Evolutionary conservation across 2,797 vertebrate species (phyloP).

Genomic region (Telmatherina bonti): DNA sequence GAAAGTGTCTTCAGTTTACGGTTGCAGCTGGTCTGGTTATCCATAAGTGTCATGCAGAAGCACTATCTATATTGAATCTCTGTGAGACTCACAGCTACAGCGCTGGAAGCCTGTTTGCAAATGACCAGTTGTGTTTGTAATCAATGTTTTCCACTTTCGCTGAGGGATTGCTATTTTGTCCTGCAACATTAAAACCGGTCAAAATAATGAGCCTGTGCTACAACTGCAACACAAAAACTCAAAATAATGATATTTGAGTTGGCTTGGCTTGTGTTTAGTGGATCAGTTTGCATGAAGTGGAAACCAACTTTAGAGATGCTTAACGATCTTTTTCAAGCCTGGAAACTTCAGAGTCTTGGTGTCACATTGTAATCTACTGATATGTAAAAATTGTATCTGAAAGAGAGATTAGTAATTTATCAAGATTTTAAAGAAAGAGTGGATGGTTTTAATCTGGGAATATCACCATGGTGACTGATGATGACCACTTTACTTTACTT

Average conservation of each 20-base stretch:
- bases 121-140: constrained; percentile 2
- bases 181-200: not conserved
- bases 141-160: not conserved
- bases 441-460: no score
- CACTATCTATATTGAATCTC: constrained; percentile 15
- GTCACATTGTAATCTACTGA: no score
- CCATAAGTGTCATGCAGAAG: constrained; percentile 7
- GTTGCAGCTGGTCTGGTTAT: constrained; percentile 3
- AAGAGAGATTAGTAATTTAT: no score
- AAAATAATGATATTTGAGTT: no score
- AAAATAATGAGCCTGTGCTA: not conserved
- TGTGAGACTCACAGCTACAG: constrained; percentile 1
- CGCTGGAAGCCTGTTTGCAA: constrained; percentile 1
- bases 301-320: no score
- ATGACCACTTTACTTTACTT: no score
- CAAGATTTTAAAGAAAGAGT: no score
- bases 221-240: no score
- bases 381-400: no score
- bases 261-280: not conserved
- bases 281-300: not conserved
- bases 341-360: no score
- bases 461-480: no score
- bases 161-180: not conserved
- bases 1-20: constrained; percentile 15
- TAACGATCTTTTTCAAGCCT: no score